Percentiles rank a stretch among this genome's conserved stretches.
Conservation (phyloP, 1,140 invertebrate genomes). For the Hyphantria cunea region DNA sequence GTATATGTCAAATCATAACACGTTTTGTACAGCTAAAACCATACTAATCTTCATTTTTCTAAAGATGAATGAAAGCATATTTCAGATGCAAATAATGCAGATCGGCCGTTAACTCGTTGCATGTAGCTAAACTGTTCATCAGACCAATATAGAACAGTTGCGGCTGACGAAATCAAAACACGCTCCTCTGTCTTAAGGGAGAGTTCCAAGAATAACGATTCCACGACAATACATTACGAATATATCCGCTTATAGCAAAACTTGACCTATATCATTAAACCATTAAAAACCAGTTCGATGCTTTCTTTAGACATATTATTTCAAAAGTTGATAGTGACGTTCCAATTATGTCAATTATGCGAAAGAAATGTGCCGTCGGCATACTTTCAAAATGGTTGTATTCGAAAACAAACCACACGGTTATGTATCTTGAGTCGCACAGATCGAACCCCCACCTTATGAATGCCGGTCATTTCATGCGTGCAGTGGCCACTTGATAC, state of each 20-base stretch:
- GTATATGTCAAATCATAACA: too few species aligned
- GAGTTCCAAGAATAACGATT: not conserved
- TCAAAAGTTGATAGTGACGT: too few species aligned
- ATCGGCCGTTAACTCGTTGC: too few species aligned
- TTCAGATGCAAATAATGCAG: too few species aligned
- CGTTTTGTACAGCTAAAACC: too few species aligned
- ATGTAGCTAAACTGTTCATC: conserved; percentile 14
- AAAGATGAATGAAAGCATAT: too few species aligned
- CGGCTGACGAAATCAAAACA: conserved; percentile 27
- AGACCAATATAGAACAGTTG: conserved; percentile 21
- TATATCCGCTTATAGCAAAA: not conserved
- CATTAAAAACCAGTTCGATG: too few species aligned
- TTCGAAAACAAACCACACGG: not conserved
- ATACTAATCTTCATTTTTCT: too few species aligned
- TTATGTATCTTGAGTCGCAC: not conserved
- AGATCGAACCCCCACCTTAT: conserved; percentile 26
- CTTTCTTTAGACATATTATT: too few species aligned
- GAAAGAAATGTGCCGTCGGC: not conserved
- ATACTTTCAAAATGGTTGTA: conserved; percentile 1
- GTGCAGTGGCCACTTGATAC: conserved; percentile 44
- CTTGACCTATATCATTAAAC: not conserved
- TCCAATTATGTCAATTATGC: not conserved
- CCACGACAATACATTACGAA: not conserved
- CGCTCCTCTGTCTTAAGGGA: conserved; percentile 5
- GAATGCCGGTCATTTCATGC: conserved; percentile 53